phyloP scores from a whole-genome alignment of 2,797 vertebrate species.

The Lagorchestes hirsutus region DNA sequence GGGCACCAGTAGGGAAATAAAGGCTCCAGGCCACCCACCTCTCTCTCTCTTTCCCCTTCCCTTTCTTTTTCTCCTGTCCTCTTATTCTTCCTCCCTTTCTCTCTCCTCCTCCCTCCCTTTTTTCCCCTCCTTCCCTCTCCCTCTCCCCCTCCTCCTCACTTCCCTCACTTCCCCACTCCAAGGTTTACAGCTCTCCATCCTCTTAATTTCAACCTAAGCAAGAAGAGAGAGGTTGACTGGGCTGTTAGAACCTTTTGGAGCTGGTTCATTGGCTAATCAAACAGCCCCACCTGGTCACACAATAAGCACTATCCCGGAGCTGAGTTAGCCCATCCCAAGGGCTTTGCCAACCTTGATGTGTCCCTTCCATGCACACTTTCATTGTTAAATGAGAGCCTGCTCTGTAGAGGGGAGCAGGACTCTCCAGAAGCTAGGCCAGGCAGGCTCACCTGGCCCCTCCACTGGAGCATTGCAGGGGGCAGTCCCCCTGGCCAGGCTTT shows the following conservation, averaged over 20 bases:
- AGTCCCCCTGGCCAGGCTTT: background rate
- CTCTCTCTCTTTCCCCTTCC: background rate
- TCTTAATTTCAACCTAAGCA: background rate
- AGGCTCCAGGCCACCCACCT: background rate
- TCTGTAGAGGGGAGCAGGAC: background rate
- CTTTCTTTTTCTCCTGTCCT: too few relatives aligned
- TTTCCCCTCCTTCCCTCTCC: too few relatives aligned
- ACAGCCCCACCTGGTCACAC: background rate
- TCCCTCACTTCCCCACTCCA: background rate
- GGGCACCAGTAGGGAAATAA: background rate
- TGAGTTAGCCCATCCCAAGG: background rate
- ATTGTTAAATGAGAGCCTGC: background rate
- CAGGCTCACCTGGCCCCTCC: too few relatives aligned
- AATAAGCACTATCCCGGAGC: too few relatives aligned
- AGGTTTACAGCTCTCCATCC: background rate
- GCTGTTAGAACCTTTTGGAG: too few relatives aligned
- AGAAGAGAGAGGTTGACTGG: background rate
- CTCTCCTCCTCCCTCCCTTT: too few relatives aligned
- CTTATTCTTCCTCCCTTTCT: background rate
- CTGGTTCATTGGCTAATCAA: too few relatives aligned
- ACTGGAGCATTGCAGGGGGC: too few relatives aligned
- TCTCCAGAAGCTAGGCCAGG: too few relatives aligned
- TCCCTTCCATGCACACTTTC: too few relatives aligned
- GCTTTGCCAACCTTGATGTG: background rate
- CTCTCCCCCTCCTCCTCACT: background rate